phyloP scores from a whole-genome alignment of 2,797 vertebrate genomes.

The Lithobates sylvaticus region DNA sequence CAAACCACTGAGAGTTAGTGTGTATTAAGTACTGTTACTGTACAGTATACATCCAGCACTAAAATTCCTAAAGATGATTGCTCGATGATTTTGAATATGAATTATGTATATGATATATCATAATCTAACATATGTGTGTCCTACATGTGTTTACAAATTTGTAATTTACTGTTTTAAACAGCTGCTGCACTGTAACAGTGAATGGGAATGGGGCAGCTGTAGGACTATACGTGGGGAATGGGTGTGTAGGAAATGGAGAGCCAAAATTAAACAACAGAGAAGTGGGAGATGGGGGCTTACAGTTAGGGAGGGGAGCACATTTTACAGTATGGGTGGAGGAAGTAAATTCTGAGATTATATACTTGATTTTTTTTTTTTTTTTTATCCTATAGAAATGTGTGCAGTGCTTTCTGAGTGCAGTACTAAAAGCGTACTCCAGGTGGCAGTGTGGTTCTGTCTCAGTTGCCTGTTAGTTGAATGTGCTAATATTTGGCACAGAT shows the following conservation, averaged over 20 bases:
- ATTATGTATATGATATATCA: neutral
- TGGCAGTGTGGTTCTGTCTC: constrained; percentile 61
- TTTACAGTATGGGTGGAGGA: neutral
- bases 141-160: neutral
- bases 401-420: constrained; percentile 22
- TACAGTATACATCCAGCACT: neutral
- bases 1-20: neutral
- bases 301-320: constrained; percentile 1
- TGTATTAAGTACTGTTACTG: neutral
- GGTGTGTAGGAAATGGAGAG: constrained; percentile 14
- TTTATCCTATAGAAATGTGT: neutral
- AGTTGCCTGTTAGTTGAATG: constrained; percentile 21
- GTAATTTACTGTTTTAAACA: neutral
- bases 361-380: neutral
- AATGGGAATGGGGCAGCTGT: constrained; percentile 3
- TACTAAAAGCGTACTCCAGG: constrained; percentile 21
- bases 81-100: neutral
- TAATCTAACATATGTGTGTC: neutral
- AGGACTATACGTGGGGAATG: constrained; percentile 1
- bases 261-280: constrained; percentile 25
- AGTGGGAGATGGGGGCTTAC: neutral
- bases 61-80: neutral
- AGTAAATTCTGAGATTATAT: neutral
- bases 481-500: constrained; percentile 56
- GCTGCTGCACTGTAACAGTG: constrained; percentile 2